A percentile compares a stretch with the other conserved stretches of the same genome.
Conservation (phyloP, 1,140 invertebrate genomes). For the Antheraea mylitta region DNA sequence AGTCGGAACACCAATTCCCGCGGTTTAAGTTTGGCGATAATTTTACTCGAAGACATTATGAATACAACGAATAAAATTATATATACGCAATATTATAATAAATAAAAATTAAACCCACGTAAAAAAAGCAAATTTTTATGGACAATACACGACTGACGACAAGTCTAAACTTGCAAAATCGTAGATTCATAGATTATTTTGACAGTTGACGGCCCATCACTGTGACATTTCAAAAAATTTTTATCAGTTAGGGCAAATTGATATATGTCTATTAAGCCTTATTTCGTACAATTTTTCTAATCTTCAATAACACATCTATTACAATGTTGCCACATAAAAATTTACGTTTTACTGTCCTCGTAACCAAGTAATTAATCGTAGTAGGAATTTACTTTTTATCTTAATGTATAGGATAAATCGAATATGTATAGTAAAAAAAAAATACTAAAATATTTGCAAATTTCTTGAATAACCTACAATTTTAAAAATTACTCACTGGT, state of each 20-base stretch:
- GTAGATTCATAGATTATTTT: background rate
- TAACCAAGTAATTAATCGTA: background rate
- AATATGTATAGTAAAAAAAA: no score
- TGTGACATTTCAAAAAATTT: background rate
- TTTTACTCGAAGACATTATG: background rate
- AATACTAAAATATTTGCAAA: no score
- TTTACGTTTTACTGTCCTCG: no score
- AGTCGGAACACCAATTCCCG: background rate
- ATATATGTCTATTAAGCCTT: background rate
- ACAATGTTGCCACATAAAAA: no score
- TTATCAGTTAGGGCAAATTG: background rate
- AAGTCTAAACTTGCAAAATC: background rate
- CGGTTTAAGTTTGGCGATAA: background rate
- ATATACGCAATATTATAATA: no score
- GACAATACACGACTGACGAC: background rate
- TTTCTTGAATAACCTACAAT: no score
- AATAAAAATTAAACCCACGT: no score
- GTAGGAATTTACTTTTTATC: no score
- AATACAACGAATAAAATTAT: background rate
- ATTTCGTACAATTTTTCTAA: background rate
- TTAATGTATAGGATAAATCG: no score
- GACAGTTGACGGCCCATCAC: background rate
- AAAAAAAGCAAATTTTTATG: no score
- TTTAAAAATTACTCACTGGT: slow-evolving; percentile 50
- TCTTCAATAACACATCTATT: no score